Evolutionary conservation across 1,140 invertebrate genomes (phyloP).

Genomic region (Armadillidium nasatum): DNA sequence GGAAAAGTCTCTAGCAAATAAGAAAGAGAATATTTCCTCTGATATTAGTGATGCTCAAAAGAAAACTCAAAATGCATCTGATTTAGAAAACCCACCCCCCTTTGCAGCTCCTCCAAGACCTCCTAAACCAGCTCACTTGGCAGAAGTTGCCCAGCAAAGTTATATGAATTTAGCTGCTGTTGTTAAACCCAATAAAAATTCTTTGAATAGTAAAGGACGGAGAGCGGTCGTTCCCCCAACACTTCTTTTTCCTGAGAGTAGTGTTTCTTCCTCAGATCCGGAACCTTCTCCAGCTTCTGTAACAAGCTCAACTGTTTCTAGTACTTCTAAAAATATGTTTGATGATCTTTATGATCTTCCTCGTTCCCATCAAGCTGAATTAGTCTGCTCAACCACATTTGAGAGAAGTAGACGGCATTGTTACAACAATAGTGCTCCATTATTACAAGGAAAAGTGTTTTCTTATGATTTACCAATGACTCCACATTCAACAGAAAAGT

Average conservation of each 20-base stretch:
- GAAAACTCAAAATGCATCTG: constrained; percentile 8
- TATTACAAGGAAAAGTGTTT: constrained; percentile 50
- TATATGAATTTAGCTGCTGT: constrained; percentile 54
- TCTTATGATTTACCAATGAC: constrained; percentile 44
- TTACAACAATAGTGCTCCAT: constrained; percentile 66
- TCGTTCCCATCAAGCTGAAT: constrained; percentile 57
- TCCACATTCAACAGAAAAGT: constrained; percentile 29
- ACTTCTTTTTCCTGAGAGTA: constrained; percentile 31
- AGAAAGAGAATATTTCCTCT: constrained; percentile 10
- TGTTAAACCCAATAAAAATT: constrained; percentile 27
- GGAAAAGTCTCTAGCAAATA: constrained; percentile 18
- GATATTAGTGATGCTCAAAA: constrained; percentile 16
- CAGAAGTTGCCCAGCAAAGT: constrained; percentile 52
- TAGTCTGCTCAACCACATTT: constrained; percentile 44
- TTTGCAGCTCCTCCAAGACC: constrained; percentile 62
- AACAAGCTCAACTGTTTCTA: constrained; percentile 32
- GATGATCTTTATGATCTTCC: constrained; percentile 71
- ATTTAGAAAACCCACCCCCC: constrained; percentile 44
- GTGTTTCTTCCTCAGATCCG: constrained; percentile 32
- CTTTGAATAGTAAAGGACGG: constrained; percentile 29
- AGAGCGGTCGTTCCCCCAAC: constrained; percentile 28
- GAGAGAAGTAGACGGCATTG: constrained; percentile 56
- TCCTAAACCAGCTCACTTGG: constrained; percentile 65
- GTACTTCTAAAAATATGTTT: constrained; percentile 28
- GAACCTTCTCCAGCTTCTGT: constrained; percentile 42